phyloP scores from a whole-genome alignment of 1,140 invertebrate species.

The Dendroctonus ponderosae region DNA sequence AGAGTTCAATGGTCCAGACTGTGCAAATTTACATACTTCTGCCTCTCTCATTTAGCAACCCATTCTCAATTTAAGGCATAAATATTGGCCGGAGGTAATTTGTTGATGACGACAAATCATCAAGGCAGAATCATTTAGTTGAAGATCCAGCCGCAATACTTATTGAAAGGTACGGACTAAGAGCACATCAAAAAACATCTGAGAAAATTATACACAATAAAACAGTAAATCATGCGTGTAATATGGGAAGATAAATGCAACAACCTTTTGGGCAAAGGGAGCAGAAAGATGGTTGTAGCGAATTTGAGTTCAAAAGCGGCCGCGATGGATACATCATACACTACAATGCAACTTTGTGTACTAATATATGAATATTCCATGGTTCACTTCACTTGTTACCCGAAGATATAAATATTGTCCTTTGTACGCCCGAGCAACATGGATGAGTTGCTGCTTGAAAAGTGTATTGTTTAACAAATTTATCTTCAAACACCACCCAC shows the following conservation, averaged over 20 bases:
- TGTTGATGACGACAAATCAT: too few relatives aligned
- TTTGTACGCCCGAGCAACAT: constrained; percentile 38
- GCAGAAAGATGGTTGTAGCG: constrained; percentile 37
- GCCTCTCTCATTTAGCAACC: too few relatives aligned
- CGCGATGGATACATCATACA: constrained; percentile 38
- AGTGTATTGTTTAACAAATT: constrained; percentile 39
- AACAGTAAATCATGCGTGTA: constrained; percentile 44
- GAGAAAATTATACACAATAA: constrained; percentile 31
- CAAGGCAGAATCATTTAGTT: too few relatives aligned
- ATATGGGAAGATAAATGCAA: constrained; percentile 38
- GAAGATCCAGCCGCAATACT: neutral
- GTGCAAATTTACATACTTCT: too few relatives aligned
- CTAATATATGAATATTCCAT: constrained; percentile 47
- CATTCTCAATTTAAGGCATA: too few relatives aligned
- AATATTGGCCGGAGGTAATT: too few relatives aligned
- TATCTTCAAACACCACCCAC: constrained; percentile 30
- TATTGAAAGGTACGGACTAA: neutral
- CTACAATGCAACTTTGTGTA: constrained; percentile 46
- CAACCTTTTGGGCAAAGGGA: constrained; percentile 34
- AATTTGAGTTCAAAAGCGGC: constrained; percentile 42
- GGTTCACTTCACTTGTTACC: constrained; percentile 44
- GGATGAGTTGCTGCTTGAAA: constrained; percentile 36
- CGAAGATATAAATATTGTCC: constrained; percentile 46
- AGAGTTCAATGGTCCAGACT: too few relatives aligned
- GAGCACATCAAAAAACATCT: neutral